A percentile compares a stretch with the other conserved stretches of the same genome.
These are phyloP conservation scores for Vanessa atalanta DNA, from an alignment of 1,140 invertebrate species.

Conservation along the genomic window DNA sequence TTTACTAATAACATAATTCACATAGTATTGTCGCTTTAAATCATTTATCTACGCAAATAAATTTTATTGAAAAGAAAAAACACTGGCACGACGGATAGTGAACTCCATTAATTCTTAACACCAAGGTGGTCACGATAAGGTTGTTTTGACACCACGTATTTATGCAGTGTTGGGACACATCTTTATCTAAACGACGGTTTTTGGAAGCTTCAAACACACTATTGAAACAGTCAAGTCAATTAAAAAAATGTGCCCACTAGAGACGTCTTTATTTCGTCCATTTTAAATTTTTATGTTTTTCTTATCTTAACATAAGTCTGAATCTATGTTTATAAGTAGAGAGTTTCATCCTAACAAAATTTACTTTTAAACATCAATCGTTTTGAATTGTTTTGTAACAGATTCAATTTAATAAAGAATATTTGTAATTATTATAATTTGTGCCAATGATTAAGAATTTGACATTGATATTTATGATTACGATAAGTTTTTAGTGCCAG, in stretches of 20 bases:
- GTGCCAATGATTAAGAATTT: too few relatives aligned
- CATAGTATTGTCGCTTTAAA: constrained; percentile 33
- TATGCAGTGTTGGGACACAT: constrained; percentile 68
- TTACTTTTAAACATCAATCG: too few relatives aligned
- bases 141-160: constrained; percentile 73
- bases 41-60: constrained; percentile 47
- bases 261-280: constrained; percentile 34
- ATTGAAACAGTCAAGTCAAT: constrained; percentile 63
- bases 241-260: constrained; percentile 46
- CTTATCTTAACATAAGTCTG: constrained; percentile 10
- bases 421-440: too few relatives aligned
- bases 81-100: constrained; percentile 42
- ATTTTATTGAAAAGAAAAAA: constrained; percentile 48
- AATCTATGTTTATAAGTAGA: neutral
- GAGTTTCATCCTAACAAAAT: neutral
- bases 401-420: too few relatives aligned
- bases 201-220: constrained; percentile 71
- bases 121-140: constrained; percentile 74
- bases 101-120: constrained; percentile 68
- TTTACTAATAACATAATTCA: constrained; percentile 15
- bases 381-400: too few relatives aligned
- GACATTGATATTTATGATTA: too few relatives aligned
- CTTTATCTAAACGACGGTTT: constrained; percentile 76
- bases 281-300: constrained; percentile 16
- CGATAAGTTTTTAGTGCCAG: too few relatives aligned